Evolutionary conservation across 1,140 invertebrate genomes (phyloP).

Genomic region (Heliconius melpomene): DNA sequence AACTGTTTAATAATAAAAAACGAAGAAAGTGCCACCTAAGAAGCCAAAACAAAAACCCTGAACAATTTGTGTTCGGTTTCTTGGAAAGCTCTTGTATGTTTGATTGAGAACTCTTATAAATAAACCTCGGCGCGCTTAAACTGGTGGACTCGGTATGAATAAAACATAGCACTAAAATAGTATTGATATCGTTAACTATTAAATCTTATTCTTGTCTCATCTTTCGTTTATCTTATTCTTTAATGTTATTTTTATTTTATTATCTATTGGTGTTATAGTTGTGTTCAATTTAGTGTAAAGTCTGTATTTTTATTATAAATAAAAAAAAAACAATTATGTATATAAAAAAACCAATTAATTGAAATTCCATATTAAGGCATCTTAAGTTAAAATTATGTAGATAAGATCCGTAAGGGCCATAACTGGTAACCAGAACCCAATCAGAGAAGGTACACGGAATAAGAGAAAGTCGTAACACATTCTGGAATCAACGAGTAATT

Average conservation of each 20-base stretch:
- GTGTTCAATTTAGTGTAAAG: too few species aligned
- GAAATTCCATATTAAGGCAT: not conserved
- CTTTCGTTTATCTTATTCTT: not conserved
- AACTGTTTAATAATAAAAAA: slow-evolving; percentile 20
- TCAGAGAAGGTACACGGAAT: not conserved
- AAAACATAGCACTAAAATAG: slow-evolving; percentile 33
- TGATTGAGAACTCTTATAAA: slow-evolving; percentile 74
- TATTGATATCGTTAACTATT: slow-evolving; percentile 14
- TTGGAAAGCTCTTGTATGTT: slow-evolving; percentile 60
- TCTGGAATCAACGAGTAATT: slow-evolving; percentile 24
- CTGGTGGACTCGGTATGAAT: slow-evolving; percentile 38
- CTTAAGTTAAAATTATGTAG: not conserved
- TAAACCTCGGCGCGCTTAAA: slow-evolving; percentile 50
- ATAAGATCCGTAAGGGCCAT: not conserved
- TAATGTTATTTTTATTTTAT: not conserved
- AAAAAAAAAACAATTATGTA: not conserved
- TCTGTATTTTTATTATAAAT: not conserved
- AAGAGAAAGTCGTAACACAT: slow-evolving; percentile 26
- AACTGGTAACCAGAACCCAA: not conserved
- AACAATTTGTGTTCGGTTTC: slow-evolving; percentile 64
- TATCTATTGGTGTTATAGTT: too few species aligned
- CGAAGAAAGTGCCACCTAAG: slow-evolving; percentile 54
- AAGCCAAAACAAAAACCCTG: slow-evolving; percentile 68
- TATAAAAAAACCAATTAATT: not conserved
- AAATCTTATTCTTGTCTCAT: not conserved